A percentile compares a stretch with the other conserved stretches of the same genome.
Conservation (phyloP, 2,113 vertebrate species). For the Phrynocephalus versicolor region DNA sequence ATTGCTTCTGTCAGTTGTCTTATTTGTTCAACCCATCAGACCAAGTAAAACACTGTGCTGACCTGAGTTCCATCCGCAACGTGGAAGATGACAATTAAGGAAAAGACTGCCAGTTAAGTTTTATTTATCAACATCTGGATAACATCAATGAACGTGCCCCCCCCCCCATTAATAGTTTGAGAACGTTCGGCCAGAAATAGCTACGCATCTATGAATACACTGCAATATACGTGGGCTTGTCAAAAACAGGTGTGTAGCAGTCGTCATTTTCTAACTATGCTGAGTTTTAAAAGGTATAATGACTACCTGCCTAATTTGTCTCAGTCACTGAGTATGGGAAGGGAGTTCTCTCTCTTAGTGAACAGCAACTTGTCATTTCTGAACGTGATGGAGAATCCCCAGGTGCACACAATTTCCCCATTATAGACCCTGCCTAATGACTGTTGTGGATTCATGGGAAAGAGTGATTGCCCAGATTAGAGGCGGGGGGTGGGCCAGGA, state of each 20-base stretch:
- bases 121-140: neutral
- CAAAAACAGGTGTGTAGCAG: neutral
- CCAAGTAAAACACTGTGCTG: neutral
- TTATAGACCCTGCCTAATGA: neutral
- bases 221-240: neutral
- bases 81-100: neutral
- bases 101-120: neutral
- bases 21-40: too few species aligned
- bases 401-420: neutral
- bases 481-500: neutral
- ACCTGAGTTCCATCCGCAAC: neutral
- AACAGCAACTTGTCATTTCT: neutral
- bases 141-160: too few species aligned
- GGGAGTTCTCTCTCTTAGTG: neutral
- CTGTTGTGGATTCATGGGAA: neutral
- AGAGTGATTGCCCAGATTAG: neutral
- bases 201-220: neutral
- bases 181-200: too few species aligned
- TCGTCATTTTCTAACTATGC: too few species aligned
- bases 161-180: too few species aligned
- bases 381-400: neutral
- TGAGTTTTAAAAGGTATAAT: neutral
- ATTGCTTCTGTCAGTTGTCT: too few species aligned
- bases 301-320: neutral
- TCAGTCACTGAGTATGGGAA: neutral